Base-by-base conservation (phyloP, 1,140 invertebrate genomes). In the Apolygus lucorum region DNA sequence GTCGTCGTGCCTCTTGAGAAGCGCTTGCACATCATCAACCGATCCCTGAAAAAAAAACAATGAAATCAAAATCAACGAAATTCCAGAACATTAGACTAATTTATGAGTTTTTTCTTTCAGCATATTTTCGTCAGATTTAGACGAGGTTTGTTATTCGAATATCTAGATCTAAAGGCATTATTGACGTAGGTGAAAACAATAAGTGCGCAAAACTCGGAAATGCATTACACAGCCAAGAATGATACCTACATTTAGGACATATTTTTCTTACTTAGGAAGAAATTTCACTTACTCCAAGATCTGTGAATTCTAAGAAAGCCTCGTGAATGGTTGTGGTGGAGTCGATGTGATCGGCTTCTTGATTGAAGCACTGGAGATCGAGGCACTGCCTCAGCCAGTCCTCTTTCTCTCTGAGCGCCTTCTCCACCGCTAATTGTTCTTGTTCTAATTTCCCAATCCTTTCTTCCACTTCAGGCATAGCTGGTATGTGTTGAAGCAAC, bases 341-440 rank as follows among this genome's bases (percentile, higher is more conserved):
- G 81, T 99, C 96, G 71, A 99, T 95, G 77, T 96, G 92, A 79
- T 99, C 95, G 0, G 95, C 96, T 81, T 99, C 96, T 67, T 92
- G 86, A 78, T 96, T 97, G 79, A 98, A 97, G 70, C 90, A 84
- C 80, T 93, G 91, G 64, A 96, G 80, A 74, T 96, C 91, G 21
- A 93, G 81, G 72, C 90, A 90, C 77, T 96, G 92, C 71, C 88
- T 84, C 28, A 96, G 80, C 84, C 90, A 90, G 64, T 87, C 85
- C 26, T 92, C 87, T 77, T 95, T 95, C 34, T 90, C 85, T 52
- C 85, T 80, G 91, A 92, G 96, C 28, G 87, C 88, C 70, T 86
- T 84, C 28, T 84, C 81, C 0, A 97, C 86, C 1, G 87, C 85
- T 69, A 86, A 84, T 74, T 94, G 86, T 75, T 96, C 90, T 1